Percentiles rank a stretch among this genome's conserved stretches.
These are phyloP conservation scores for Silurus aristotelis DNA, from an alignment of 2,797 vertebrate species.

Conservation along the genomic window DNA sequence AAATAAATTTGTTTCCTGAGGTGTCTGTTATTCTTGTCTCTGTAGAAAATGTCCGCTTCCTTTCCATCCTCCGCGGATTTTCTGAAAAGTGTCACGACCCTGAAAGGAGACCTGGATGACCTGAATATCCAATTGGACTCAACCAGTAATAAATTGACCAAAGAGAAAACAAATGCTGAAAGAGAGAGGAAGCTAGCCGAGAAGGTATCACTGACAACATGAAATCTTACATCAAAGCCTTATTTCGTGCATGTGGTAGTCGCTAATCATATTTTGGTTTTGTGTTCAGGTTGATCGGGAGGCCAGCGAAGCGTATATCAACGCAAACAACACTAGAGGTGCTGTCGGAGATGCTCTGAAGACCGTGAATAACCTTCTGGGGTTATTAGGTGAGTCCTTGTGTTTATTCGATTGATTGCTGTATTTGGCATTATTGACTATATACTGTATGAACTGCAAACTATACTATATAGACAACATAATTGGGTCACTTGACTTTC, in stretches of 20 bases:
- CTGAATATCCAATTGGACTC: conserved; percentile 36
- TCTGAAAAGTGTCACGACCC: conserved; percentile 46
- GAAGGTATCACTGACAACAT: conserved; percentile 58
- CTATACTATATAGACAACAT: neutral
- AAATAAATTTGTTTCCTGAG: conserved; percentile 22
- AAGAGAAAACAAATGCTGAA: conserved; percentile 14
- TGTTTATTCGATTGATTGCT: neutral
- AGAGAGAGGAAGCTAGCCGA: conserved; percentile 37
- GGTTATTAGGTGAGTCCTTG: conserved; percentile 74
- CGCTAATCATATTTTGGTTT: neutral
- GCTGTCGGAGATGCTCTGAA: conserved; percentile 70
- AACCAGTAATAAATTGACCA: neutral
- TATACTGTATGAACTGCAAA: neutral
- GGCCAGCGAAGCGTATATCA: conserved; percentile 66
- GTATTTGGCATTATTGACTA: neutral
- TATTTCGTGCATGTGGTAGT: too few species aligned
- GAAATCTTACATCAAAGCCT: neutral
- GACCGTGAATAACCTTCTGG: conserved; percentile 74
- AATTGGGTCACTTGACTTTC: too few species aligned
- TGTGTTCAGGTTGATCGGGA: conserved; percentile 69
- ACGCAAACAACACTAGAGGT: conserved; percentile 66
- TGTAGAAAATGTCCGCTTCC: conserved; percentile 53
- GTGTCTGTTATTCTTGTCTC: conserved; percentile 1
- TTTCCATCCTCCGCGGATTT: conserved; percentile 46
- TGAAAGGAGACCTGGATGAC: conserved; percentile 47